Percentiles rank a stretch among this genome's conserved stretches.
Conservation (phyloP, 2,113 vertebrate species). For the Centropus bengalensis region DNA sequence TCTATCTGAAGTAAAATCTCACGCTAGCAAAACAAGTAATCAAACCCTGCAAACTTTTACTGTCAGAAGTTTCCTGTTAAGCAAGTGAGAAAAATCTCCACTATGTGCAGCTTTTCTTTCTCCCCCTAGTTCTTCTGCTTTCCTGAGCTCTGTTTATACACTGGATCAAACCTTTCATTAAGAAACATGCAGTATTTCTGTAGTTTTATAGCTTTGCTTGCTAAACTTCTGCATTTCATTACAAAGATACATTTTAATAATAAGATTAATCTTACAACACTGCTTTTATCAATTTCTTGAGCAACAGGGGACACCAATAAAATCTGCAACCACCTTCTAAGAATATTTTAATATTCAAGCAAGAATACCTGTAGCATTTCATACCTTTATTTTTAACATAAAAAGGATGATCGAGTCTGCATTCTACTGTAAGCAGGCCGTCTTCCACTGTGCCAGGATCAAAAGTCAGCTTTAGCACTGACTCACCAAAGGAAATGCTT, state of each 20-base stretch:
- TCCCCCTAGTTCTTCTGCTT: not conserved
- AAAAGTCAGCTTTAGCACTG: slow-evolving; percentile 95
- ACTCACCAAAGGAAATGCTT: slow-evolving; percentile 91
- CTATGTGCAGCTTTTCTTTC: not conserved
- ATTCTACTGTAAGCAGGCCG: slow-evolving; percentile 91
- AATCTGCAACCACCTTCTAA: slow-evolving; percentile 30
- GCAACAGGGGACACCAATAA: not conserved
- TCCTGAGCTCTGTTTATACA: not conserved
- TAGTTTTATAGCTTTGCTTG: not conserved
- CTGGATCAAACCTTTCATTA: not conserved
- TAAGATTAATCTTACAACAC: not conserved
- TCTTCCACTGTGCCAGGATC: slow-evolving; percentile 92
- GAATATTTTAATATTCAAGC: not conserved
- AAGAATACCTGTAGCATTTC: not conserved
- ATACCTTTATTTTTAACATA: slow-evolving; percentile 98
- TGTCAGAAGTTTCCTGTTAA: not conserved
- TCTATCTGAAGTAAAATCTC: slow-evolving; percentile 4
- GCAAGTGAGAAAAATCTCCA: not conserved
- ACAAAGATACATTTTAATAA: not conserved
- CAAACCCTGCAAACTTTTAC: not conserved
- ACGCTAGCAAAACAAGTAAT: not conserved
- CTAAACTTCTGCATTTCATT: not conserved
- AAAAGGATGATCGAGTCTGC: slow-evolving; percentile 95
- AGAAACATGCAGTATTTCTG: not conserved
- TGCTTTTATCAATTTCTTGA: not conserved